Base-by-base conservation (phyloP, 2,113 vertebrate genomes). In the Cheirogaleus medius region DNA sequence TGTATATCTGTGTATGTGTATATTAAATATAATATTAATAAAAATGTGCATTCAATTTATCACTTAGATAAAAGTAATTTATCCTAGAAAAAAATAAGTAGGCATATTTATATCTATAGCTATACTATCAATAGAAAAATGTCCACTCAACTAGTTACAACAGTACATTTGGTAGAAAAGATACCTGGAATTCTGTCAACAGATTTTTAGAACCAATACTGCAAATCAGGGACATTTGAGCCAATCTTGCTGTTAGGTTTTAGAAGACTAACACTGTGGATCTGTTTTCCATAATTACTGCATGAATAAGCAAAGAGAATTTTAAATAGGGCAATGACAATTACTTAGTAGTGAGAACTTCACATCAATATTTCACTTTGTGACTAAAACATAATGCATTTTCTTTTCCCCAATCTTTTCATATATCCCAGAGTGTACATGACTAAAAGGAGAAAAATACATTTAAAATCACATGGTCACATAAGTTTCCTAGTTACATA, bases 341-440 rank as follows among this genome's bases (percentile, higher is more conserved):
- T 71, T 74, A 88, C 34, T 87, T 21, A 47, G 23, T 56, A 56
- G 14, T 82, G 11, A 90, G 29, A 96, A 86, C 47, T 83, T 83
- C 56, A 5, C 49, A 94, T 44, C 21, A 17, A 8, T 64, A 76
- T 83, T 89, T 93, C 56, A 91, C 20, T 91, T 85, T 71, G 37
- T 88, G 58, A 80, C 34, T 91, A 91, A 97, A 85, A 81, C 56
- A 94, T 49, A 91, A 66, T 49, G 68, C n/a, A 82, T 84, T 87
- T 87, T 37, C 2, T 64, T 91, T 88, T 93, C 10, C 32, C 27
- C 23, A 80, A 69, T 44, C 8, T 78, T 96, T 73, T 74, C 44
- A 91, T 81, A 78, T 2, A 87, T 68, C 49, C 29, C 5, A 63
- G 39, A 68, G 13, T 68, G 10, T 68, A 52, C 25, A 39, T 83